Evolutionary conservation across 2,888 invertebrate species (phyloP).

Genomic region (Ochropleura plecta): DNA sequence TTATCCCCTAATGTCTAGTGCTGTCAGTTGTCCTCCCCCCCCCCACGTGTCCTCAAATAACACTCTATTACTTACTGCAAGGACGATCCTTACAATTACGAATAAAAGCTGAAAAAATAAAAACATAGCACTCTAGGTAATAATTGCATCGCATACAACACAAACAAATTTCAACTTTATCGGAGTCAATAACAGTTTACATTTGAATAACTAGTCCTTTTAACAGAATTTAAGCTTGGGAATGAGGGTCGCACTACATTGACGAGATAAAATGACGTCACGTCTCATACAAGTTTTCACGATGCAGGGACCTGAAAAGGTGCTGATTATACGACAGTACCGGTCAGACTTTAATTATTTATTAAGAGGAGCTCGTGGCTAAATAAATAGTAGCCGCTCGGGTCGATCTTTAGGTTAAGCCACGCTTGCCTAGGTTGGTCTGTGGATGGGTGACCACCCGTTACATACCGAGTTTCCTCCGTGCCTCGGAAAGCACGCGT

Average conservation of each 20-base stretch:
- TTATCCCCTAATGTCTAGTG: background rate
- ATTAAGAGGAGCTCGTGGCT: too few relatives aligned
- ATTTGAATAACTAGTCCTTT: background rate
- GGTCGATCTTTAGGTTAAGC: too few relatives aligned
- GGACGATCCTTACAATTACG: constrained; percentile 29
- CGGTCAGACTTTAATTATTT: background rate
- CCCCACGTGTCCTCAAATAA: background rate
- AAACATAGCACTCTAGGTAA: constrained; percentile 4
- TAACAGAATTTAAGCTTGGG: background rate
- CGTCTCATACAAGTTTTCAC: background rate
- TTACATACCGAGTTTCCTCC: too few relatives aligned
- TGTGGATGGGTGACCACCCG: too few relatives aligned
- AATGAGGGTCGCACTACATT: constrained; percentile 8
- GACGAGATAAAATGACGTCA: background rate
- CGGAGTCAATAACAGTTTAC: background rate
- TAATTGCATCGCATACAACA: constrained; percentile 5
- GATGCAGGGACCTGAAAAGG: background rate
- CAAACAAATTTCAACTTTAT: background rate
- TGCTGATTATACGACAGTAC: background rate
- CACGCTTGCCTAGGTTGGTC: too few relatives aligned
- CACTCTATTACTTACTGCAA: constrained; percentile 13
- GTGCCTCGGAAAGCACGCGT: too few relatives aligned
- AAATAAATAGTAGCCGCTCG: too few relatives aligned
- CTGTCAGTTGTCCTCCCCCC: background rate
- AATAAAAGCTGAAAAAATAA: constrained; percentile 40